Percentiles rank a stretch among this genome's conserved stretches.
phyloP scores from a whole-genome alignment of 1,140 invertebrate genomes.

The Coenobita brevimanus region DNA sequence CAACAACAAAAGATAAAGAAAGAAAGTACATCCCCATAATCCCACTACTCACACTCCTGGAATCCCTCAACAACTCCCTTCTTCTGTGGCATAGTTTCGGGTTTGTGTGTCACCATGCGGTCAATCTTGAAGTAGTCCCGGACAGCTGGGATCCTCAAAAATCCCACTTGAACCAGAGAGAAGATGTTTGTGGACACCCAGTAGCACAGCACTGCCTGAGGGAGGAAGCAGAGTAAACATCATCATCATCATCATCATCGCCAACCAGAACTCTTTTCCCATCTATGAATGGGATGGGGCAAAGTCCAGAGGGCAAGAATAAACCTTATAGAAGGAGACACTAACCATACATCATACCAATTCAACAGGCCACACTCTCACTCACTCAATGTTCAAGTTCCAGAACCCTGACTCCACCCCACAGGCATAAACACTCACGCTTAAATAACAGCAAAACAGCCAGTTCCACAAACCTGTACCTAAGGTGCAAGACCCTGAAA shows the following conservation, averaged over 20 bases:
- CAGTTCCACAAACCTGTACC: no score
- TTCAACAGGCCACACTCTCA: no score
- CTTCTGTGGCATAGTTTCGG: slow-evolving; percentile 78
- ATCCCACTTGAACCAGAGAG: slow-evolving; percentile 86
- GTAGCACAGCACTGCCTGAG: slow-evolving; percentile 89
- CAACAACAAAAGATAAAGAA: neutral
- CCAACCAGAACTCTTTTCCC: neutral
- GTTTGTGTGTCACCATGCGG: slow-evolving; percentile 76
- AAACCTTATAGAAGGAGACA: no score
- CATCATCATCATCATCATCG: neutral
- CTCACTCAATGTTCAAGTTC: no score
- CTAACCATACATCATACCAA: no score
- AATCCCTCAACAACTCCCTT: slow-evolving; percentile 86
- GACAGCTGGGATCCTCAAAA: slow-evolving; percentile 85
- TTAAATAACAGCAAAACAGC: no score
- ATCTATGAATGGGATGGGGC: neutral
- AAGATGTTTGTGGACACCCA: slow-evolving; percentile 93
- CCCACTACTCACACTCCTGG: slow-evolving; percentile 84
- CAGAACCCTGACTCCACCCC: no score
- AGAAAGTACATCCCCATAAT: neutral
- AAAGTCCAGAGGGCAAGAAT: neutral
- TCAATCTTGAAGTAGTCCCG: slow-evolving; percentile 87
- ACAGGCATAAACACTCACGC: no score
- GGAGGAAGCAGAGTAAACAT: no score
- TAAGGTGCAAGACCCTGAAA: no score